Percentiles rank a stretch among this genome's conserved stretches.
phyloP scores from a whole-genome alignment of 2,113 vertebrate genomes.

The Chloropsis cyanopogon region DNA sequence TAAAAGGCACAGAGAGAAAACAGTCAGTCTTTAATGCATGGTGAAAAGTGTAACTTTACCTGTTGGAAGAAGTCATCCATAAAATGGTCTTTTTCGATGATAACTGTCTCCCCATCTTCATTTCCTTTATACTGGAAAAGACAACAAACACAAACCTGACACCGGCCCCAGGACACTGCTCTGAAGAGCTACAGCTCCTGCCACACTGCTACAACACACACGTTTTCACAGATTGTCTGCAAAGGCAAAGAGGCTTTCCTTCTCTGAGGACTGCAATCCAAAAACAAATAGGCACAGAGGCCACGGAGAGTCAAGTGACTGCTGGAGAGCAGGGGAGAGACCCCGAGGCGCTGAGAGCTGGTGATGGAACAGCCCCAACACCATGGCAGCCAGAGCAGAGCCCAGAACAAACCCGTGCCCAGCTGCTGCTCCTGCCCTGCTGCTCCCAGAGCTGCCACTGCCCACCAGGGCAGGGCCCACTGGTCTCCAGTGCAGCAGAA shows the following conservation, averaged over 20 bases:
- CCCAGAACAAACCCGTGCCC: no score
- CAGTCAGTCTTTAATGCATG: neutral
- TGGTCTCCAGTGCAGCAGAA: no score
- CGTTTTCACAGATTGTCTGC: neutral
- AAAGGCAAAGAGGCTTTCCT: neutral
- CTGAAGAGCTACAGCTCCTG: neutral
- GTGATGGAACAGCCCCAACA: no score
- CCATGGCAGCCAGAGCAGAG: no score
- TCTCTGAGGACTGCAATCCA: neutral
- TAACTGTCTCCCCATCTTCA: slow-evolving; percentile 79
- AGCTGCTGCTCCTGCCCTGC: neutral
- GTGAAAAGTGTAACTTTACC: slow-evolving; percentile 63
- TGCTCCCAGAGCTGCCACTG: neutral
- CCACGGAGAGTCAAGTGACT: neutral
- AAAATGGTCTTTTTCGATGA: slow-evolving; percentile 85
- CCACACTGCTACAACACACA: neutral
- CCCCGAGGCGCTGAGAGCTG: no score
- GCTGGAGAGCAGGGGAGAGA: neutral
- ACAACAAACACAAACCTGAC: neutral
- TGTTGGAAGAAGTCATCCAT: slow-evolving; percentile 95
- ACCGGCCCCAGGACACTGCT: neutral
- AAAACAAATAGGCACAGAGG: neutral
- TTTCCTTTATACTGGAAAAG: slow-evolving; percentile 72
- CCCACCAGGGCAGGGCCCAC: no score
- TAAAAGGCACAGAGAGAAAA: neutral